Percentiles rank a stretch among this genome's conserved stretches.
These are phyloP conservation scores for Meiosimyza decipiens DNA, from an alignment of 2,888 invertebrate genomes.

Conservation along the genomic window DNA sequence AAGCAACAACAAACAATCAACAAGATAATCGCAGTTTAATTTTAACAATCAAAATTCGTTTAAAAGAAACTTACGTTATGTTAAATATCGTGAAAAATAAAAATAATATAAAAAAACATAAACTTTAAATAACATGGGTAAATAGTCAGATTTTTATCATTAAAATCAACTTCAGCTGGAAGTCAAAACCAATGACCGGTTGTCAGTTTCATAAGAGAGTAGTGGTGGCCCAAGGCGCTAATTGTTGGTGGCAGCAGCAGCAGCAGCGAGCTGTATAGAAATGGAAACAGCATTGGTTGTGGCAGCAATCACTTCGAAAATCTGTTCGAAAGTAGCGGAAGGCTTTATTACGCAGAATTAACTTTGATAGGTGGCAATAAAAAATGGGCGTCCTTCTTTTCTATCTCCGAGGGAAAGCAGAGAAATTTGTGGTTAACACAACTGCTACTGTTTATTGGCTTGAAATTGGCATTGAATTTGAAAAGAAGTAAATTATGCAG, in stretches of 20 bases:
- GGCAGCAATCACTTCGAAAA: background rate
- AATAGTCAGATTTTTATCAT: background rate
- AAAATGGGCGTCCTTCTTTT: slow-evolving; percentile 5
- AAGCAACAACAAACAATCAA: too few species aligned
- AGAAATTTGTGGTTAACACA: background rate
- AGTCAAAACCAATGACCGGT: slow-evolving; percentile 15
- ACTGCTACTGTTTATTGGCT: background rate
- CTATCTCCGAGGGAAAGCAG: too few species aligned
- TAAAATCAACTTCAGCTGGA: slow-evolving; percentile 10
- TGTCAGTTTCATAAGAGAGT: background rate
- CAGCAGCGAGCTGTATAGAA: background rate
- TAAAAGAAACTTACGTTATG: too few species aligned
- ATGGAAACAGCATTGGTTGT: slow-evolving; percentile 1
- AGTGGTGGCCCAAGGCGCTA: too few species aligned
- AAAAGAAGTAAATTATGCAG: too few species aligned
- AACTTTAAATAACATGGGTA: too few species aligned
- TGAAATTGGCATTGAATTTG: too few species aligned
- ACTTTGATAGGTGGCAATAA: slow-evolving; percentile 1
- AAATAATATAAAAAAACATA: too few species aligned
- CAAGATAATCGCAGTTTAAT: too few species aligned
- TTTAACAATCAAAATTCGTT: too few species aligned
- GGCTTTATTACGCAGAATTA: slow-evolving; percentile 12
- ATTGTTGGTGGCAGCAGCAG: background rate
- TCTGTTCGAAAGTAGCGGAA: background rate
- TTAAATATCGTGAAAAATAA: too few species aligned